These are phyloP conservation scores for Lacerta viridis DNA, from an alignment of 2,797 vertebrate species.

Conservation along the genomic window DNA sequence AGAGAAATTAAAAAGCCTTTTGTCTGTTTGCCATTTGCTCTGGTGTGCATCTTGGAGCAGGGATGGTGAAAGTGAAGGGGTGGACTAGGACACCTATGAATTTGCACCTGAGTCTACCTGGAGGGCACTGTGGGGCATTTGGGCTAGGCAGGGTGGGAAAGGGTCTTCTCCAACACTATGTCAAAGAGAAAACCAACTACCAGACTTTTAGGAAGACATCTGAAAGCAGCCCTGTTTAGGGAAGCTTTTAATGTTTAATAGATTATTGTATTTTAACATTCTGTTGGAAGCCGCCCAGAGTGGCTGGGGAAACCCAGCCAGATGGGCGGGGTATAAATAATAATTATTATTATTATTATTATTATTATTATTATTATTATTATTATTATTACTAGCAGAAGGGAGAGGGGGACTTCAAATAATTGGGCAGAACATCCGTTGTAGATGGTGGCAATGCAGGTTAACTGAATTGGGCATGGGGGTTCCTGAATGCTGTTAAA, in stretches of 20 bases:
- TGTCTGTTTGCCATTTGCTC: neutral
- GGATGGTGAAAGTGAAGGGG: neutral
- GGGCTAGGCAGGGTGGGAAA: neutral
- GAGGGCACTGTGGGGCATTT: neutral
- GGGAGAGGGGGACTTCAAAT: neutral
- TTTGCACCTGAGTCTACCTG: neutral
- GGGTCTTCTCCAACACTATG: neutral
- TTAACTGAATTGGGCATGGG: neutral
- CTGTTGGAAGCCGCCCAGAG: too few relatives aligned
- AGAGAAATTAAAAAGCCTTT: neutral
- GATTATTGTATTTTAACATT: too few relatives aligned
- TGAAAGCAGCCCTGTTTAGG: too few relatives aligned
- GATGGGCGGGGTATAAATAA: too few relatives aligned
- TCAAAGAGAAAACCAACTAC: too few relatives aligned
- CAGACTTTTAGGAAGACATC: too few relatives aligned
- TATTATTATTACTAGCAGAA: neutral
- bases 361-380: too few relatives aligned
- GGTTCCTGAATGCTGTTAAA: neutral
- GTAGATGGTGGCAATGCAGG: neutral
- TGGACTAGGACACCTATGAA: neutral
- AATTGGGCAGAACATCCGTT: neutral
- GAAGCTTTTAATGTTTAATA: too few relatives aligned
- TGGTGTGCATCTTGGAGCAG: neutral
- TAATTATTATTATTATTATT: too few relatives aligned
- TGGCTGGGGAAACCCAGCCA: too few relatives aligned